Percentiles rank a stretch among this genome's conserved stretches.
Conservation (phyloP, 2,113 vertebrate species). For the Craseonycteris thonglongyai region DNA sequence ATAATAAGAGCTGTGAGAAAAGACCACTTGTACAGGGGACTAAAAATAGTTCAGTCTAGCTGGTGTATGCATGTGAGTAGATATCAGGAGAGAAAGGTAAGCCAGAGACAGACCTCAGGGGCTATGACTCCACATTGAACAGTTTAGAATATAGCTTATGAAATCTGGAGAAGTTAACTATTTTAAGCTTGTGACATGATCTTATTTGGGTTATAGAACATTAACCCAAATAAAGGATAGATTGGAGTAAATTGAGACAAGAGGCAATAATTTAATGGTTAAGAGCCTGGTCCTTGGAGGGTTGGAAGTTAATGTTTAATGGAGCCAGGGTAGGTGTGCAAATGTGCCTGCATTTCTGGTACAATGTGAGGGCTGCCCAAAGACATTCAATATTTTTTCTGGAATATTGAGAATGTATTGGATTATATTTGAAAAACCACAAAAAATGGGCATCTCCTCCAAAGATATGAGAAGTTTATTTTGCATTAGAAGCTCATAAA, state of each 20-base stretch:
- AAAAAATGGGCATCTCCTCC: background rate
- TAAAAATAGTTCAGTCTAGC: background rate
- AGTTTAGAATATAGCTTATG: background rate
- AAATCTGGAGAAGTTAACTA: background rate
- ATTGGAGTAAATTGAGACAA: background rate
- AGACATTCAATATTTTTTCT: background rate
- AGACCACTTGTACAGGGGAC: background rate
- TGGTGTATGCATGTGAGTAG: background rate
- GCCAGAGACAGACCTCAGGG: background rate
- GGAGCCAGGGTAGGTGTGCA: background rate
- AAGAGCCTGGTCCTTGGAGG: background rate
- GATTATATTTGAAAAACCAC: conserved; percentile 23
- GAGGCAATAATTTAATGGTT: background rate
- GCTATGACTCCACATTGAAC: background rate
- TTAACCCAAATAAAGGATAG: background rate
- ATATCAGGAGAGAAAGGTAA: background rate
- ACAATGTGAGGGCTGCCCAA: background rate
- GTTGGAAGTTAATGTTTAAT: background rate
- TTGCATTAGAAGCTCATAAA: conserved; percentile 19
- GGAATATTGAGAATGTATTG: background rate
- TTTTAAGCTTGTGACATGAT: background rate
- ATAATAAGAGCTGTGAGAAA: background rate
- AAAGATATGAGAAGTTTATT: conserved; percentile 35
- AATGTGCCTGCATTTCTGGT: background rate
- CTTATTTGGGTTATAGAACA: background rate